Evolutionary conservation across 2,888 invertebrate genomes (phyloP).

Genomic region (Drosophila diplacantha): DNA sequence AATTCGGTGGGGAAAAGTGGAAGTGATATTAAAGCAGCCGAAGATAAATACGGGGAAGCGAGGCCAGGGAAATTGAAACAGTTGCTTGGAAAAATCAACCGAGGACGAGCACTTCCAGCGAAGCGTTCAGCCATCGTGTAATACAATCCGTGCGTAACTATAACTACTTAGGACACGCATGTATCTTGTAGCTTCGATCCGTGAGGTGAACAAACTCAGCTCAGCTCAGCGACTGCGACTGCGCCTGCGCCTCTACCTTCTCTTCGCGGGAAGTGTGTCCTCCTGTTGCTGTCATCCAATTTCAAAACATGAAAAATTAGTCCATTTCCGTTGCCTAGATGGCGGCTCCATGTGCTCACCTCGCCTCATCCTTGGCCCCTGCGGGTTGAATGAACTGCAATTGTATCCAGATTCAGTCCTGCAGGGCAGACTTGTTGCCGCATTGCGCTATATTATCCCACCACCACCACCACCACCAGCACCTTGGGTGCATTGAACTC

Average conservation of each 20-base stretch:
- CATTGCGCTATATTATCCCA: conserved; percentile 5
- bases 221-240: conserved; percentile 44
- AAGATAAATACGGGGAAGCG: conserved; percentile 59
- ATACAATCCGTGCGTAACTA: conserved; percentile 71
- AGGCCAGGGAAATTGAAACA: conserved; percentile 59
- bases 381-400: conserved; percentile 64
- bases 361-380: conserved; percentile 21
- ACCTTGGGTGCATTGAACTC: conserved; percentile 40
- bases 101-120: conserved; percentile 34
- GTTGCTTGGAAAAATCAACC: conserved; percentile 67
- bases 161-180: conserved; percentile 56
- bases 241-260: conserved; percentile 45
- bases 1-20: conserved; percentile 43
- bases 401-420: conserved; percentile 43
- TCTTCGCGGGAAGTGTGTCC: conserved; percentile 36
- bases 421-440: conserved; percentile 49
- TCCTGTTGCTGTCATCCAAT: conserved; percentile 57
- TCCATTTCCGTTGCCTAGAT: conserved; percentile 47
- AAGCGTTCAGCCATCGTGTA: conserved; percentile 52
- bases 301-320: conserved; percentile 66
- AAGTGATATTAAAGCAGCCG: conserved; percentile 60
- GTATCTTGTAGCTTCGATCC: conserved; percentile 33
- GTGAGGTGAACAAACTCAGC: conserved; percentile 68
- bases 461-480: conserved; percentile 7
- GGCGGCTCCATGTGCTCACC: conserved; percentile 24